Evolutionary conservation across 2,888 invertebrate species (phyloP).

Genomic region (Leistus spinibarbis): DNA sequence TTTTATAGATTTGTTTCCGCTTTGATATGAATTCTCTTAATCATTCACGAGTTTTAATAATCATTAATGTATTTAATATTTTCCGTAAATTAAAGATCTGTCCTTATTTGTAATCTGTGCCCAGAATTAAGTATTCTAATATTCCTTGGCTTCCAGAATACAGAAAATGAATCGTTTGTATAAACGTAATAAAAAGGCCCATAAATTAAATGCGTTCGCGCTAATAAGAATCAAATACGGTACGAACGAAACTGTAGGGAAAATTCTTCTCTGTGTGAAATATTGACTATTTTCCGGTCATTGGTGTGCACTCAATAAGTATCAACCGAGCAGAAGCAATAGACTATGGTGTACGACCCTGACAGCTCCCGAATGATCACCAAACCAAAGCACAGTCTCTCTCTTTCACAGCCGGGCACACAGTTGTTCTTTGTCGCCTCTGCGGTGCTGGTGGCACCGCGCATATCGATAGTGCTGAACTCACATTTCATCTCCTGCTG

Average conservation of each 20-base stretch:
- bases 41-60: too few species aligned
- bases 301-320: conserved; percentile 15
- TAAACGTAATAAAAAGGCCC: neutral
- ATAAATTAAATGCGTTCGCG: neutral
- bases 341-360: neutral
- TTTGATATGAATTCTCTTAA: too few species aligned
- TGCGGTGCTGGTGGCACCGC: neutral
- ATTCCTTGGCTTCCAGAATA: neutral
- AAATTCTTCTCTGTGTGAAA: conserved; percentile 9
- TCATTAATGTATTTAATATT: too few species aligned
- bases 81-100: too few species aligned
- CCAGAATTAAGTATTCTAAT: neutral
- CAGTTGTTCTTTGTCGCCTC: neutral
- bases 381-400: conserved; percentile 2
- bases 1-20: too few species aligned
- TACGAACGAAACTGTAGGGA: neutral
- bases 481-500: conserved; percentile 34
- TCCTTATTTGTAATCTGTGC: too few species aligned
- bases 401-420: neutral
- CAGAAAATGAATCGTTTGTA: neutral
- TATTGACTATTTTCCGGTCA: conserved; percentile 19
- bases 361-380: conserved; percentile 22
- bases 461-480: conserved; percentile 18
- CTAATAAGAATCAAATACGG: neutral
- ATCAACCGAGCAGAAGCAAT: conserved; percentile 26